These are phyloP conservation scores for Papilio dardanus DNA, from an alignment of 1,140 invertebrate genomes.

Conservation along the genomic window DNA sequence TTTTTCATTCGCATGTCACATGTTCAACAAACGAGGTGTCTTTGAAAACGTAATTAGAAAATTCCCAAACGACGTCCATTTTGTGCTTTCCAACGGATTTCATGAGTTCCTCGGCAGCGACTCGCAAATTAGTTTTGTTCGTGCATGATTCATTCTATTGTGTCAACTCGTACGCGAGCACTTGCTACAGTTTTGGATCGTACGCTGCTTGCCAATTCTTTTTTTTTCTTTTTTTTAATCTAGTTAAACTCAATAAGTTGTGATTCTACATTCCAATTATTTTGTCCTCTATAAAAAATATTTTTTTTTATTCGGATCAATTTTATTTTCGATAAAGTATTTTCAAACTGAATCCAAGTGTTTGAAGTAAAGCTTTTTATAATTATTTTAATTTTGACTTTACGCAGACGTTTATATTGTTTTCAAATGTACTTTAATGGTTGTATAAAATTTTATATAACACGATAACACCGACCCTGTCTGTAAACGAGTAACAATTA, in stretches of 20 bases:
- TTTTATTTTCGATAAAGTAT: too few species aligned
- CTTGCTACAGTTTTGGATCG: background rate
- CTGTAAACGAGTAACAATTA: slow-evolving; percentile 34
- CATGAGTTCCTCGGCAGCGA: slow-evolving; percentile 52
- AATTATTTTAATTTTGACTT: background rate
- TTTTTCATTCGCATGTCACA: slow-evolving; percentile 77
- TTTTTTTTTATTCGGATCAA: too few species aligned
- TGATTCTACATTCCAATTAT: background rate
- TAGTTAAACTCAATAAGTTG: too few species aligned
- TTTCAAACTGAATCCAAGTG: background rate
- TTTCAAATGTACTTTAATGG: slow-evolving; percentile 7
- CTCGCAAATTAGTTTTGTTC: slow-evolving; percentile 77
- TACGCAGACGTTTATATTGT: slow-evolving; percentile 16
- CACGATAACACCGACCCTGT: background rate
- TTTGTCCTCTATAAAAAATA: background rate
- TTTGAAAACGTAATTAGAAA: slow-evolving; percentile 82
- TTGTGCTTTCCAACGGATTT: slow-evolving; percentile 62
- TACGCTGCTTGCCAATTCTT: background rate
- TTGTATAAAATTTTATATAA: slow-evolving; percentile 34
- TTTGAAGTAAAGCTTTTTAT: background rate
- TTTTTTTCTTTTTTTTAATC: background rate
- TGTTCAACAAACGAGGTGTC: slow-evolving; percentile 78
- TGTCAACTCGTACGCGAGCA: background rate
- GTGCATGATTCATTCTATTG: slow-evolving; percentile 49
- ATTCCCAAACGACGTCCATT: slow-evolving; percentile 75